Base-by-base conservation (phyloP, 2,797 vertebrate species). In the Hypotaenidia okinawae region DNA sequence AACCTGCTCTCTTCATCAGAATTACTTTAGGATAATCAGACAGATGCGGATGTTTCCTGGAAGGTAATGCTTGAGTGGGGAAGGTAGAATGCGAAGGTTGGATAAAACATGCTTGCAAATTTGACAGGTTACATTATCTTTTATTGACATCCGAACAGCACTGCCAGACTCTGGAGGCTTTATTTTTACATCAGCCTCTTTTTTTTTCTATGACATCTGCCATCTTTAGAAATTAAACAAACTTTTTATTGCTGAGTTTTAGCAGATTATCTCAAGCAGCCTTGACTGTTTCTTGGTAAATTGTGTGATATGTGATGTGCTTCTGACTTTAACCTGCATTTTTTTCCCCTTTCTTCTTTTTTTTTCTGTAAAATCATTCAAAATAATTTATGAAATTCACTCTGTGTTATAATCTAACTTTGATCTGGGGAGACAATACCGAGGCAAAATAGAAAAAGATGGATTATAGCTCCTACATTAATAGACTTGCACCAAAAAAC, bases 71-170 rank as follows among this genome's bases (percentile, higher is more conserved):
- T 94, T 94, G 94, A 97, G 93, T 94, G 94, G 81, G 84, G 78
- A 96, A 95, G 81, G 95, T 94, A 94, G 94, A 94, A 92, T 89
- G 90, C 4, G 6, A 85, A 76, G 74, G 85, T 69, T 94, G 85
- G 91, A 92, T 97, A 96, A 96, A 96, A 96, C 95, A 95, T 27
- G 35, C 93, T 93, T 94, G 78, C 94, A 95, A 94, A 96, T 97
- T 95, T 97, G 97, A 96, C 96, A 97, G 93, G 94, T 96, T 97
- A 92, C 82, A 96, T 97, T 96, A 94, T 94, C 94, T 93, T 96
- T 96, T 95, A 97, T 90, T 97, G 97, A 95, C 95, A 97, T 92
- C 39, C 3, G 57, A 96, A 93, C 88, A 95, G 94, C 94, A 88
- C 84, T 95, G 93, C 69, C 85, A 96, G 90, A 84, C 86, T 95